Base-by-base conservation (phyloP, 1,140 invertebrate species). In the Lepidostoma basale region DNA sequence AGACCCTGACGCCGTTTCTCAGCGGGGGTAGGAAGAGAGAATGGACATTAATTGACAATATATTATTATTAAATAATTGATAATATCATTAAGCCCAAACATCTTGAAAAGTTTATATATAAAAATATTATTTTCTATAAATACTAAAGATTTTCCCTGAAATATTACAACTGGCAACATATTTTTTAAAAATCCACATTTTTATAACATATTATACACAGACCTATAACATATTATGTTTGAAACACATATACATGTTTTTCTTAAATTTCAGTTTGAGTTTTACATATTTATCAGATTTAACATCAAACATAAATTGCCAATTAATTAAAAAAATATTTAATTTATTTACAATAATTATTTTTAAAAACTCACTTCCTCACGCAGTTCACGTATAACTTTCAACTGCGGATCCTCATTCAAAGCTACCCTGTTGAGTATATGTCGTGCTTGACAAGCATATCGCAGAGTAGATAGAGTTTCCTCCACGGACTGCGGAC, bases 361-460 rank as follows among this genome's bases (percentile, higher is more conserved):
- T 49, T 4, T 23, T 9, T 8, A 23, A 36, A 58, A 49, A 65
- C 52, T 28, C 25, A 92, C 88, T 83, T 94, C 92, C 6, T 97
- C 90, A 6, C 91, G 80, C 9, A 95, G 83, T 73, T 94, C 92
- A 33, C 91, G 83, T 72, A 95, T 95, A 12, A 94, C 81, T 79
- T 92, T 92, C 2, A 93, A 90, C 76, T 94, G 93, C 1, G 90
- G 86, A 83, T 95, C 92, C 79, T 97, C 95, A 81, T 98, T 97
- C 52, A 97, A 92, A 3, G 92, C 95, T 0, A 94, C 94, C 76
- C 94, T 94, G 77, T 97, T 97, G 76, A 97, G 93, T 60, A 98
- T 98, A 62, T 92, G 91, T 75, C 96, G 89, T 0, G 95, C 95
- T 75, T 93, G 89, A 76, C 91, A 92, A 4, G 92, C 93, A 76